Conservation (phyloP, 2,888 invertebrate species). For the Rutpela maculata region DNA sequence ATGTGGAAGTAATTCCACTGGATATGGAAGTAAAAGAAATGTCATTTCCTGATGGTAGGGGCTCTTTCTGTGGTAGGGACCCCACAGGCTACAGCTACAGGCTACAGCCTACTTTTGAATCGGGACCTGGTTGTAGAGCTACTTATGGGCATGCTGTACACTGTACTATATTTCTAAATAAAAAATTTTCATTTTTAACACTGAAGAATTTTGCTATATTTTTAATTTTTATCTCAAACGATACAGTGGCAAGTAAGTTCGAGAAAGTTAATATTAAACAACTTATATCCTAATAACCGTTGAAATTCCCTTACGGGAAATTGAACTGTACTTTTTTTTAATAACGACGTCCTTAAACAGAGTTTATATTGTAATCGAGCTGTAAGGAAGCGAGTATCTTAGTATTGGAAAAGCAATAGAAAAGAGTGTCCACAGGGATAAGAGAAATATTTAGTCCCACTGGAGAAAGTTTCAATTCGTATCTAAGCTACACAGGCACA, state of each 20-base stretch:
- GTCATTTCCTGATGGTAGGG: too few relatives aligned
- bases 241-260: background rate
- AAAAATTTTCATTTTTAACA: too few relatives aligned
- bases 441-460: slow-evolving; percentile 69
- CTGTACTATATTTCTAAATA: too few relatives aligned
- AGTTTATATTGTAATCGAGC: slow-evolving; percentile 66
- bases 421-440: slow-evolving; percentile 69
- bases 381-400: slow-evolving; percentile 56
- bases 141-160: too few relatives aligned
- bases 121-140: too few relatives aligned
- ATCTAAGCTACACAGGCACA: slow-evolving; percentile 68
- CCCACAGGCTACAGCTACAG: too few relatives aligned
- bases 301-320: slow-evolving; percentile 45
- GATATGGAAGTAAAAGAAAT: too few relatives aligned
- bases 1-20: too few relatives aligned
- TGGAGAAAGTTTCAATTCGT: slow-evolving; percentile 69
- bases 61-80: too few relatives aligned
- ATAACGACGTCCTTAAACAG: slow-evolving; percentile 57
- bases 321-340: slow-evolving; percentile 53
- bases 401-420: slow-evolving; percentile 69
- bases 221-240: too few relatives aligned
- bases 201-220: too few relatives aligned
- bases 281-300: slow-evolving; percentile 1
- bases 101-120: too few relatives aligned
- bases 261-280: slow-evolving; percentile 2